phyloP scores from a whole-genome alignment of 2,113 vertebrate species.

The Myotis yumanensis region DNA sequence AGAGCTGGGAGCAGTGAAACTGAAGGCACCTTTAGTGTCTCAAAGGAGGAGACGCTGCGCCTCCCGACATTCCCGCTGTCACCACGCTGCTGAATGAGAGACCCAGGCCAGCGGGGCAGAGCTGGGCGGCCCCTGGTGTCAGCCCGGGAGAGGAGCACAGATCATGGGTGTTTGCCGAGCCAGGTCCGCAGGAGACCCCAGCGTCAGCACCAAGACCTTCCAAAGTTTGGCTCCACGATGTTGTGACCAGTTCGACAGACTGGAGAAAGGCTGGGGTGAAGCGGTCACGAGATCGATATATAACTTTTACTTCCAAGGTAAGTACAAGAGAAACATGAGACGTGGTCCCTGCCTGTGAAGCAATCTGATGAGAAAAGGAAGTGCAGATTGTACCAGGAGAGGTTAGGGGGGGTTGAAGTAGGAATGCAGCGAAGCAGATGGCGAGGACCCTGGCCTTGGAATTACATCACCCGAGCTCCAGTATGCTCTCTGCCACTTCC shows the following conservation, averaged over 20 bases:
- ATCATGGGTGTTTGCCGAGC: background rate
- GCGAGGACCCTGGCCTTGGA: no score
- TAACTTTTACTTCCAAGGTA: background rate
- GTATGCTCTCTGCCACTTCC: background rate
- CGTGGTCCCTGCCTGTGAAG: background rate
- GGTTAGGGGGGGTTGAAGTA: background rate
- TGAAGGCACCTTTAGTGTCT: background rate
- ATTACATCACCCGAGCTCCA: background rate
- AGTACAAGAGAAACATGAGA: background rate
- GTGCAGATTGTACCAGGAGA: background rate
- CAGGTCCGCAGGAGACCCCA: background rate
- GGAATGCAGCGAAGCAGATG: accelerated
- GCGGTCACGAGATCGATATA: background rate
- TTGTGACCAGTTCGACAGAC: background rate
- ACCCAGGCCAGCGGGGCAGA: background rate
- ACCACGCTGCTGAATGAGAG: background rate
- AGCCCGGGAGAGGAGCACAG: background rate
- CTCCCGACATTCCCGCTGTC: background rate
- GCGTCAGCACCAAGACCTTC: background rate
- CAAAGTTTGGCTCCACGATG: background rate
- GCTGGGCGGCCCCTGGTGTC: accelerated
- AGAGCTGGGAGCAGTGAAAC: background rate
- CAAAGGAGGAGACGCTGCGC: background rate
- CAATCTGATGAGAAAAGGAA: background rate
- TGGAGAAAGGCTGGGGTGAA: background rate